phyloP scores from a whole-genome alignment of 2,888 invertebrate genomes.

The Ptychoptera albimana region DNA sequence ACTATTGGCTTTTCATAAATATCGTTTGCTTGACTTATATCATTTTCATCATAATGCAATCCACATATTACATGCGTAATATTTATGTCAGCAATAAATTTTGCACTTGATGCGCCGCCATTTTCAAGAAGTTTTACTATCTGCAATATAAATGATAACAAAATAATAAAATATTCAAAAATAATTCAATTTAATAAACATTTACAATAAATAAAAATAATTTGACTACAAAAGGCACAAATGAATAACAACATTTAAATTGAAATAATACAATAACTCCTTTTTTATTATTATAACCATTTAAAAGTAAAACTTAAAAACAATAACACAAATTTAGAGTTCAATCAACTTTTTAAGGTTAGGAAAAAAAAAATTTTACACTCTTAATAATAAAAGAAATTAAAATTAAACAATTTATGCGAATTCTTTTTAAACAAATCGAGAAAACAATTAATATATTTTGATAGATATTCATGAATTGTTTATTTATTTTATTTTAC shows the following conservation, averaged over 20 bases:
- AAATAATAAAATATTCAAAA: not conserved
- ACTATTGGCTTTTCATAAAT: conserved; percentile 87
- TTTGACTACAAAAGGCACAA: too few species aligned
- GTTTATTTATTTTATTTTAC: conserved; percentile 26
- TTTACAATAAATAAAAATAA: not conserved
- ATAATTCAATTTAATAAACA: not conserved
- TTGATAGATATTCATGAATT: not conserved
- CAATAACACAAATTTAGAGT: too few species aligned
- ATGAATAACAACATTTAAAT: too few species aligned
- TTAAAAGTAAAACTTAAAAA: too few species aligned
- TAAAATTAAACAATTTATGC: too few species aligned
- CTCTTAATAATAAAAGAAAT: too few species aligned
- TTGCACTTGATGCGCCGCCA: conserved; percentile 76
- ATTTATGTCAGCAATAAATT: conserved; percentile 70
- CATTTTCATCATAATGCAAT: conserved; percentile 66
- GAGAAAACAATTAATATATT: not conserved
- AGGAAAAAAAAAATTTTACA: too few species aligned
- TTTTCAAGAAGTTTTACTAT: conserved; percentile 59
- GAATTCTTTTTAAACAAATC: too few species aligned
- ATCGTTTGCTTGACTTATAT: conserved; percentile 79
- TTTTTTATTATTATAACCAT: too few species aligned
- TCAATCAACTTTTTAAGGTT: too few species aligned
- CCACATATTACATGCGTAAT: conserved; percentile 88
- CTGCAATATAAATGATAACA: conserved; percentile 34
- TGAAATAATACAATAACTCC: too few species aligned